Base-by-base conservation (phyloP, 2,888 invertebrate genomes). In the Scaptomyza flava region DNA sequence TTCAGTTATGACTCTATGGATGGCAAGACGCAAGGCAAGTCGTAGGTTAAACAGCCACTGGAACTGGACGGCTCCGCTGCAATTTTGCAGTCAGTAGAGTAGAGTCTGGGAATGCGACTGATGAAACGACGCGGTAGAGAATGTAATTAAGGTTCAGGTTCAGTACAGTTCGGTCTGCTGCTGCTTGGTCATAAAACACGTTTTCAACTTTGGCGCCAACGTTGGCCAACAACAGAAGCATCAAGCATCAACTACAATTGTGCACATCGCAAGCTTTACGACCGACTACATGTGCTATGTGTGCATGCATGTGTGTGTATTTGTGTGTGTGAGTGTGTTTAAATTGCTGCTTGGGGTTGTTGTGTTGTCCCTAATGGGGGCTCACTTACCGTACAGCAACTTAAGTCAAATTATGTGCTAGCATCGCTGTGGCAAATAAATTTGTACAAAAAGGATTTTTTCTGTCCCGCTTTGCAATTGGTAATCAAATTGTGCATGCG, bases 231-330 rank as follows among this genome's bases (percentile, higher is more conserved):
- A 48, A 42, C 68, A 60, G 56, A 60, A 70, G 59, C 63, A 83
- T 83, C 70, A 62, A 62, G 74, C 81, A 76, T 68, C 68, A 66
- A 83, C 69, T 67, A 76, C 73, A 78, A 72, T 65, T 79, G 79
- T 72, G 78, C 73, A 82, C 76, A 72, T 75, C 76, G 46, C 46
- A 41, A 42, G 36, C 56, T 81, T 79, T 71, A 83, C 68, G 73
- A 81, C 63, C 69, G 31, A 50, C 46, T 12, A 12, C 52, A 43
- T 27, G 7, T 27, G 14, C 38, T 14, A 20, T 47, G 43, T 43
- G 20, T 33, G 38, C 36, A 38, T 30, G 47, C 4, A 9, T 62
- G 53, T 45, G 14, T 36, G 4, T 23, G 23, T 23, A 2, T 5
- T 7, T 63, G 43, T 41, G 12, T 38, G 33, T 23, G 6, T 30